Evolutionary conservation across 2,797 vertebrate species (phyloP).

Genomic region (Valencia hispanica): DNA sequence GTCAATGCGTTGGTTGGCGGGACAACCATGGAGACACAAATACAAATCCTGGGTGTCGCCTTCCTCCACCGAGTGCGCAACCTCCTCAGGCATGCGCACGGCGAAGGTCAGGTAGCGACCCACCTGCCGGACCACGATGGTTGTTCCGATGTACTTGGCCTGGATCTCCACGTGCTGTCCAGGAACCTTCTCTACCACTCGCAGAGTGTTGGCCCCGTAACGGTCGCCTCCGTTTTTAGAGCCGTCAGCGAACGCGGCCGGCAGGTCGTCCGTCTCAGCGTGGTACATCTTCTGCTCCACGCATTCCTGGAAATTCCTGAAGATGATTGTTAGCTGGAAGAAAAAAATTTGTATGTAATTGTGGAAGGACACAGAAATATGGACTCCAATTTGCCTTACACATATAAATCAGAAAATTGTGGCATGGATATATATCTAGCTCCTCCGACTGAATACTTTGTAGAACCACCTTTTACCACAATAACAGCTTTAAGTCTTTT

Average conservation of each 20-base stretch:
- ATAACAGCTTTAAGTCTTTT: too few relatives aligned
- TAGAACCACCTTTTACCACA: too few relatives aligned
- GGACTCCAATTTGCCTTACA: neutral
- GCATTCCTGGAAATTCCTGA: slow-evolving; percentile 97
- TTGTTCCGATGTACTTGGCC: slow-evolving; percentile 96
- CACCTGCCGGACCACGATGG: slow-evolving; percentile 95
- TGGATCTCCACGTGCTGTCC: slow-evolving; percentile 98
- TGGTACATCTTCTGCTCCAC: slow-evolving; percentile 98
- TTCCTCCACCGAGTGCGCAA: slow-evolving; percentile 92
- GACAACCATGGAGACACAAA: slow-evolving; percentile 94
- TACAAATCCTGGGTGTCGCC: slow-evolving; percentile 93
- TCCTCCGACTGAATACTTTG: neutral
- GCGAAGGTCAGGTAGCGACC: slow-evolving; percentile 97
- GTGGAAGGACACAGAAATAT: neutral
- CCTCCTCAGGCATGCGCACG: slow-evolving; percentile 95
- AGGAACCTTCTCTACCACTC: slow-evolving; percentile 91
- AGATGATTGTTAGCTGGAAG: slow-evolving; percentile 95
- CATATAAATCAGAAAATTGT: neutral
- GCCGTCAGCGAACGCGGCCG: slow-evolving; percentile 91
- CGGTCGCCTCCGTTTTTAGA: slow-evolving; percentile 94
- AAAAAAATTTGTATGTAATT: neutral
- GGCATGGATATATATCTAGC: neutral
- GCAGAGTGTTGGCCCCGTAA: slow-evolving; percentile 91
- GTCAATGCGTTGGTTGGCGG: slow-evolving; percentile 92
- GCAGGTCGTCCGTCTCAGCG: slow-evolving; percentile 93